Evolutionary conservation across 2,888 invertebrate species (phyloP), one percentile per base, ranked within the genome.

Genomic region (Campoletis raptor): DNA sequence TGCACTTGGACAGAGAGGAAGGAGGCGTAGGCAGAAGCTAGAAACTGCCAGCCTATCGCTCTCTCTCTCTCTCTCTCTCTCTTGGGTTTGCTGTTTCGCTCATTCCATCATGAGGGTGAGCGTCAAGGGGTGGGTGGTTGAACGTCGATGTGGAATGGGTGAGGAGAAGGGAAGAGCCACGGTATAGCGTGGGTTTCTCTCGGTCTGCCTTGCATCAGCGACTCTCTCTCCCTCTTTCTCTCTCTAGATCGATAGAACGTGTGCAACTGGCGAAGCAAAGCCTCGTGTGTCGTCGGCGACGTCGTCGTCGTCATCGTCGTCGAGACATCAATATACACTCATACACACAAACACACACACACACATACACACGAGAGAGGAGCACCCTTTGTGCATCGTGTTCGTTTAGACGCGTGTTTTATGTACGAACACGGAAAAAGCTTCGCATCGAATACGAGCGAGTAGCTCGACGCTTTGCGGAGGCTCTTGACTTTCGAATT

Each of bases 211-310:
- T 57, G 57, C 57, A 57, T 57, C 57, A 66, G 52, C 66, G 18
- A 73, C 66, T 73, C 73, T 73, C 37, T 45, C 30, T 45, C 52
- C 37, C n/a, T 37, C 36, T 42, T 8, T 37, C n/a, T 61, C 66
- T 45, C 85, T 85, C 84, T 90, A 90, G 93, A 93, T 93, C 93
- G 93, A 93, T 93, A 93, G 90, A 90, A 88, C 92, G 92, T 93
- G 92, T 93, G 92, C 93, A 92, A 90, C 93, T 91, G 90, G 73
- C 81, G 82, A 92, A 91, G 93, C 45, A 70, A 81, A 48, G 91
- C 90, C 89, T 89, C 90, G 89, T 89, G 90, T 91, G 57, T 76
- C 85, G 76, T 52, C 85, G 85, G 48, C 82, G 83, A 81, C 73
- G 83, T 74, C 85, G 72, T 45, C 84, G 85, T 78, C 72, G 85